Evolutionary conservation across 2,888 invertebrate species (phyloP), one percentile per base, ranked within the genome.

Genomic region (Mesorhabditis spiculigera): DNA sequence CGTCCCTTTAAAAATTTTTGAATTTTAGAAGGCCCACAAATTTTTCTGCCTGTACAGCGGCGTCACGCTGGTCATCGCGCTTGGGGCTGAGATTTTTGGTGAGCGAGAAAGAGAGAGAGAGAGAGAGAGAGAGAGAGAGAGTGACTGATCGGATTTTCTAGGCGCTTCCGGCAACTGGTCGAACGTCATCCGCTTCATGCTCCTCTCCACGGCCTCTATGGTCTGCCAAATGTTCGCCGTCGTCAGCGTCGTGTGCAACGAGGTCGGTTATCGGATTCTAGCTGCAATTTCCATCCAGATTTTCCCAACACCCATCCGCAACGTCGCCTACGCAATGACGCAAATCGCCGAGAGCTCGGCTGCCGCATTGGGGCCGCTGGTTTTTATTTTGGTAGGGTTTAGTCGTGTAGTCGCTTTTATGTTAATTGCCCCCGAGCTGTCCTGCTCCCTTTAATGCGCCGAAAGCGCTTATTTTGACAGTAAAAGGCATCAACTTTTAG

Each of bases 241-340:
- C 10, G 58, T 50, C 58, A n/a, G 58, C 8, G 58, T 50, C 10
- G 58, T 50, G 8, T 50, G 58, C n/a, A 50, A 50, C n/a, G 58
- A 50, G 3, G 58, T 50, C 8, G n/a, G 28, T 28, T 28, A 28
- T 28, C 28, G 28, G 28, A 28, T 28, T 28, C 58, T 13, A 50
- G n/a, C n/a, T 50, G 58, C n/a, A 50, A 50, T 50, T 13, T 13
- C 8, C 58, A 10, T 50, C n/a, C n/a, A 50, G 58, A n/a, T 50
- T 50, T 50, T 50, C 58, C 58, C 58, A 50, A 50, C 58, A 13
- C 58, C 58, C 58, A 50, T 50, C 58, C 58, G 58, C 8, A 50
- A 50, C n/a, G 58, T 50, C 8, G 58, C 58, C 58, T 50, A 13
- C n/a, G 58, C 58, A n/a, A 50, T 50, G 58, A 50, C 58, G 8